A percentile compares a stretch with the other conserved stretches of the same genome.
These are phyloP conservation scores for Protula sp. DNA, from an alignment of 2,888 invertebrate genomes.

Conservation along the genomic window DNA sequence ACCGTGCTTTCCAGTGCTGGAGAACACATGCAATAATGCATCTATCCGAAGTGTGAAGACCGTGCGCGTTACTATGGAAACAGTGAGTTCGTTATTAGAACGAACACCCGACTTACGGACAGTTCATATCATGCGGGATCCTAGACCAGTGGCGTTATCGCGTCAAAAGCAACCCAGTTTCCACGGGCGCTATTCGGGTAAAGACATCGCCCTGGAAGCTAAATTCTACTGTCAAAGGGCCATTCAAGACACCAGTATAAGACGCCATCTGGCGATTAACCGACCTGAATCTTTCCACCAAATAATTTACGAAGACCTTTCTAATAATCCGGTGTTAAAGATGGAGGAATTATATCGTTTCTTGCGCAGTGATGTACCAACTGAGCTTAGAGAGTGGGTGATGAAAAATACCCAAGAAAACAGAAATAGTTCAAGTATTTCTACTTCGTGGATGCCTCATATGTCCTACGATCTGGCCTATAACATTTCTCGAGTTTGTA, in stretches of 20 bases:
- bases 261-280: neutral
- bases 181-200: neutral
- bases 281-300: neutral
- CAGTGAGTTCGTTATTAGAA: neutral
- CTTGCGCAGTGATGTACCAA: too few species aligned
- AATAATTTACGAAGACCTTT: neutral
- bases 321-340: neutral
- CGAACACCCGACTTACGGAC: neutral
- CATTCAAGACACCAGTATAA: neutral
- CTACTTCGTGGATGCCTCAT: too few species aligned
- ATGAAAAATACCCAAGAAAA: too few species aligned
- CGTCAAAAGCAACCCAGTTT: neutral
- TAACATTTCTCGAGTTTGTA: too few species aligned
- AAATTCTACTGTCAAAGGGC: neutral
- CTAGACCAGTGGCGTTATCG: neutral
- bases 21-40: neutral
- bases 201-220: neutral
- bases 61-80: neutral
- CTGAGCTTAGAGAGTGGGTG: too few species aligned
- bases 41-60: neutral
- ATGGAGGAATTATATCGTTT: too few species aligned
- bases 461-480: too few species aligned
- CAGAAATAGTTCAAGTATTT: too few species aligned
- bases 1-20: too few species aligned
- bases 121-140: neutral